phyloP scores from a whole-genome alignment of 1,140 invertebrate species.

The Carposina sasakii region DNA sequence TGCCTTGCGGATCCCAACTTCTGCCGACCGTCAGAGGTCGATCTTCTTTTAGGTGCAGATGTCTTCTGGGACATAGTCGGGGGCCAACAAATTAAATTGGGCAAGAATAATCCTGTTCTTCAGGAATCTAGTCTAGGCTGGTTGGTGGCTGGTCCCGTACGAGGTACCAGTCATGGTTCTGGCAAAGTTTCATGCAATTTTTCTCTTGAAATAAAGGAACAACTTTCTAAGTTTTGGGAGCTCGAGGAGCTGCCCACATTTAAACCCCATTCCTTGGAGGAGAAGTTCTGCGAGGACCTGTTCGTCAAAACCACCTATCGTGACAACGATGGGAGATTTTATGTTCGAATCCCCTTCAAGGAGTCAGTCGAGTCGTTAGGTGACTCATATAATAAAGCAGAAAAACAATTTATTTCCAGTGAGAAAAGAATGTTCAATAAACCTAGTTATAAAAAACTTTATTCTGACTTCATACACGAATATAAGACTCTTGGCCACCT shows the following conservation, averaged over 20 bases:
- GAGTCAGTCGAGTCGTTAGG: background rate
- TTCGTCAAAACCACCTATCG: background rate
- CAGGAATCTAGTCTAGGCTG: no score
- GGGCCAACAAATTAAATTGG: no score
- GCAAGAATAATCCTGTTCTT: no score
- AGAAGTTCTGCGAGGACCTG: background rate
- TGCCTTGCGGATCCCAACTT: no score
- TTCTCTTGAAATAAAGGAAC: conserved; percentile 7
- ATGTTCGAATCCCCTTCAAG: conserved; percentile 7
- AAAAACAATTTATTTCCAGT: conserved; percentile 1
- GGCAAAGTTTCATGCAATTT: conserved; percentile 1
- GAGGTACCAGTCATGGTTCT: no score
- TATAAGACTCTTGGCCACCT: no score
- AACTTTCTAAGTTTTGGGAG: conserved; percentile 2
- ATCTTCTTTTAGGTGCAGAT: no score
- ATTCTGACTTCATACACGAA: conserved; percentile 37
- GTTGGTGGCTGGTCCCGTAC: no score
- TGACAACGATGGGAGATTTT: conserved; percentile 8
- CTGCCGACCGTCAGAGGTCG: no score
- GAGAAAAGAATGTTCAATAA: conserved; percentile 3
- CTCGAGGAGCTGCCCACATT: background rate
- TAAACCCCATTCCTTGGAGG: background rate
- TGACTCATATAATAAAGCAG: conserved; percentile 3
- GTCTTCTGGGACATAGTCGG: no score
- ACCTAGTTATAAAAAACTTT: conserved; percentile 19